A percentile compares a stretch with the other conserved stretches of the same genome.
Conservation (phyloP, 2,888 invertebrate species). For the Trimorus sp. region DNA sequence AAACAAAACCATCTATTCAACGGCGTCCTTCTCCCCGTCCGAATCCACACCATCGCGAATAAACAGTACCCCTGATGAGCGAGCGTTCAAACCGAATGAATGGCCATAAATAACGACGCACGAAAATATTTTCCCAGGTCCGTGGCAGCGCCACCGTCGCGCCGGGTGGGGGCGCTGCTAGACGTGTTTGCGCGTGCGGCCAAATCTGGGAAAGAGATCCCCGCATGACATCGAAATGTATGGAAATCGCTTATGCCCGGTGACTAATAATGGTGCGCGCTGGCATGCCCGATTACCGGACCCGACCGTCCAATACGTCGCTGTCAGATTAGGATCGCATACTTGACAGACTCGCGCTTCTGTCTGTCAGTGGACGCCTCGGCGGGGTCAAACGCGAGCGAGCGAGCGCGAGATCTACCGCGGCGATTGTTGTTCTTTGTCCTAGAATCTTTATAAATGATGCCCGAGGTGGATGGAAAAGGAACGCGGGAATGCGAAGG, state of each 20-base stretch:
- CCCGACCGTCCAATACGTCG: constrained; percentile 77
- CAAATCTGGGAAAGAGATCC: constrained; percentile 60
- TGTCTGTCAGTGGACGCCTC: constrained; percentile 77
- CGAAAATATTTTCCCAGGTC: constrained; percentile 62
- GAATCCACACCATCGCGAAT: constrained; percentile 43
- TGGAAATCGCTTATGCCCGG: constrained; percentile 73
- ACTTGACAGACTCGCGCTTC: constrained; percentile 81
- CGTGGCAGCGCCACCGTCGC: constrained; percentile 26
- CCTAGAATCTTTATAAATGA: constrained; percentile 80
- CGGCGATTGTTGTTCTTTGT: constrained; percentile 75
- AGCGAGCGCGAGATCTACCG: constrained; percentile 74
- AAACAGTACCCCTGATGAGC: constrained; percentile 60
- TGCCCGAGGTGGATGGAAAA: constrained; percentile 68
- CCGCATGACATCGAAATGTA: constrained; percentile 69
- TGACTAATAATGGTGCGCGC: constrained; percentile 75
- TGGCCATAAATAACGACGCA: constrained; percentile 55
- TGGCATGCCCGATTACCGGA: constrained; percentile 69
- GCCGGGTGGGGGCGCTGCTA: constrained; percentile 17
- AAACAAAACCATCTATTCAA: constrained; percentile 7
- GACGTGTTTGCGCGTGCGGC: constrained; percentile 50
- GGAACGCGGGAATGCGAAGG: constrained; percentile 67
- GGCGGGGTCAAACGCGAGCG: constrained; percentile 70
- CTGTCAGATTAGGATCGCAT: constrained; percentile 81
- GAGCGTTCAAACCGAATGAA: constrained; percentile 46
- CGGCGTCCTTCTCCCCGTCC: neutral